These are phyloP conservation scores for Augochlora pura DNA, from an alignment of 1,140 invertebrate species.

Conservation along the genomic window DNA sequence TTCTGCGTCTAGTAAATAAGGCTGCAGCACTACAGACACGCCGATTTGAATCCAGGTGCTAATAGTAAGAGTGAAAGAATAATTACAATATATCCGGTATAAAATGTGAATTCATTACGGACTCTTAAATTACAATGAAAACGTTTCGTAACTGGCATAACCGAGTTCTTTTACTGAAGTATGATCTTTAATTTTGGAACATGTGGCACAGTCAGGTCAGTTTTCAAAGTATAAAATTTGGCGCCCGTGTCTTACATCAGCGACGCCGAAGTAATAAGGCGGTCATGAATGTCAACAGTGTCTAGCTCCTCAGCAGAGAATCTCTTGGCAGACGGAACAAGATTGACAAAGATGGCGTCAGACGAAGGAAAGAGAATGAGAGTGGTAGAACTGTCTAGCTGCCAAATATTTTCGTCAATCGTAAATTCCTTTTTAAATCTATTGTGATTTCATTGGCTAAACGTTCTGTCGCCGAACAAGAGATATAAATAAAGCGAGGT, in stretches of 20 bases:
- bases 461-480: background rate
- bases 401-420: conserved; percentile 15
- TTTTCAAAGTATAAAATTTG: conserved; percentile 27
- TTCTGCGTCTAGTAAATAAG: no score
- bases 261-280: conserved; percentile 30
- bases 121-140: background rate
- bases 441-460: conserved; percentile 3
- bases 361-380: background rate
- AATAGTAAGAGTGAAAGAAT: background rate
- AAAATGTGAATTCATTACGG: no score
- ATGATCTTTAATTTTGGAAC: background rate
- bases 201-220: background rate
- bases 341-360: background rate
- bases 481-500: conserved; percentile 9
- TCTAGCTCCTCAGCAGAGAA: conserved; percentile 1
- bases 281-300: conserved; percentile 34
- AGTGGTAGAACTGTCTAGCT: conserved; percentile 5
- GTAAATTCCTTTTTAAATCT: conserved; percentile 4
- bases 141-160: background rate
- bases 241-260: conserved; percentile 18
- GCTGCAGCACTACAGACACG: no score
- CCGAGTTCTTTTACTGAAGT: background rate
- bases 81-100: no score
- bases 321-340: conserved; percentile 16
- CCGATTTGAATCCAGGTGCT: no score